These are phyloP conservation scores for Aplysia californica DNA, from an alignment of 1,140 invertebrate genomes.

Conservation along the genomic window DNA sequence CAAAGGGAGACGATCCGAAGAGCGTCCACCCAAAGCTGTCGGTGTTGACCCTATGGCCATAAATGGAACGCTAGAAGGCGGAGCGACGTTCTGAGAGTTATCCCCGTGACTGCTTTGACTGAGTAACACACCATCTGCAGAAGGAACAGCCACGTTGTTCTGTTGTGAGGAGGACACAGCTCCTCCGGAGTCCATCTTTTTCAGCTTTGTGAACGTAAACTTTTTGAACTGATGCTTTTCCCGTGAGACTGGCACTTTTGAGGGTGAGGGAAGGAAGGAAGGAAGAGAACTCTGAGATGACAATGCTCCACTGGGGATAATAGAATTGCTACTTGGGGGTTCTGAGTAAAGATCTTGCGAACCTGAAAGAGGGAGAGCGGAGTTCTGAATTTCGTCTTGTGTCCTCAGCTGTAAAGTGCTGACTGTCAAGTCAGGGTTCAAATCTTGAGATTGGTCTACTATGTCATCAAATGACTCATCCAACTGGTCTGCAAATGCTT, in stretches of 20 bases:
- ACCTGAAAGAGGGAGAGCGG: neutral
- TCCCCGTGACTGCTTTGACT: neutral
- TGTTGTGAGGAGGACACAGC: neutral
- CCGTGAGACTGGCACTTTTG: neutral
- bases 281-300: neutral
- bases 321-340: neutral
- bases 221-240: conserved; percentile 1
- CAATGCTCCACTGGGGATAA: neutral
- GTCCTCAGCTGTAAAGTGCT: neutral
- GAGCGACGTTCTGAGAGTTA: neutral
- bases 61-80: neutral
- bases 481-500: too few species aligned
- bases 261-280: neutral
- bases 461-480: too few species aligned
- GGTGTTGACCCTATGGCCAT: neutral
- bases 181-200: neutral
- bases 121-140: neutral
- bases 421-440: too few species aligned
- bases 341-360: neutral
- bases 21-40: neutral
- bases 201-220: conserved; percentile 5
- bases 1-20: neutral
- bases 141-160: neutral
- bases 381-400: neutral
- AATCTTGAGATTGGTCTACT: too few species aligned